Conservation (phyloP, 1,140 invertebrate genomes). For the Patella vulgata region DNA sequence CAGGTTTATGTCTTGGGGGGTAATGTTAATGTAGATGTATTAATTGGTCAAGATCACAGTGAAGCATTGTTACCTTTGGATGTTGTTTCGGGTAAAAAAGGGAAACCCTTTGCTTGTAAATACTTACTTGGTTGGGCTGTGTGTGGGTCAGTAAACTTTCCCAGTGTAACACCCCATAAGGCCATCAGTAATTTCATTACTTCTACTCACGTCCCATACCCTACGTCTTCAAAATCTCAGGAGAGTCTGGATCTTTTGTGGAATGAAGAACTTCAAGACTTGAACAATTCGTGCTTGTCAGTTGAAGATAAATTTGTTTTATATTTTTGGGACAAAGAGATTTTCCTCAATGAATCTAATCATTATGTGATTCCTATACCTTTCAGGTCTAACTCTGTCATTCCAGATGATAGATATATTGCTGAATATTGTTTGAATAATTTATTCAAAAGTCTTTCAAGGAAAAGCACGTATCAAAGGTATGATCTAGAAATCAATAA, state of each 20-base stretch:
- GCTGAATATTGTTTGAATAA: conserved; percentile 13
- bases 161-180: background rate
- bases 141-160: background rate
- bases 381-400: background rate
- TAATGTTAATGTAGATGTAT: background rate
- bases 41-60: conserved; percentile 1
- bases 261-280: too few species aligned
- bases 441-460: conserved; percentile 5
- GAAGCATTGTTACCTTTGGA: background rate
- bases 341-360: too few species aligned
- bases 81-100: background rate
- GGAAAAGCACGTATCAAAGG: conserved; percentile 5
- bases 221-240: background rate
- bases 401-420: conserved; percentile 14
- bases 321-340: too few species aligned
- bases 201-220: background rate
- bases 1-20: background rate
- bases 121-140: background rate
- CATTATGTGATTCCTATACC: too few species aligned
- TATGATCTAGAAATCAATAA: conserved; percentile 6
- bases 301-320: too few species aligned
- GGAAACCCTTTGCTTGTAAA: background rate
- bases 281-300: too few species aligned
- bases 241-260: conserved; percentile 4
- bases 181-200: background rate